A percentile compares a stretch with the other conserved stretches of the same genome.
Conservation (phyloP, 2,113 vertebrate species). For the Gobius niger region DNA sequence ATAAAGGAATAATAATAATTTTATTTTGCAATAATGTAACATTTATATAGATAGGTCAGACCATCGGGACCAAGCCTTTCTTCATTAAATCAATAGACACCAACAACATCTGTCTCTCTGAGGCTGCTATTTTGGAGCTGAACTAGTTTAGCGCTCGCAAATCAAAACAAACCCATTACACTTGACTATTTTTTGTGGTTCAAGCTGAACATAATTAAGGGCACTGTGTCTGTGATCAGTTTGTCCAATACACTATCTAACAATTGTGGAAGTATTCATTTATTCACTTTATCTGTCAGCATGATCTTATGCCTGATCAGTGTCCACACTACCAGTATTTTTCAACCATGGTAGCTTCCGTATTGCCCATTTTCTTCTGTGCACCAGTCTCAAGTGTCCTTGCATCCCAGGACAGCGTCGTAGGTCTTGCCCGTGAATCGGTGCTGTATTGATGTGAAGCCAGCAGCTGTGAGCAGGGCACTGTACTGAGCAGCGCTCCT, state of each 20-base stretch:
- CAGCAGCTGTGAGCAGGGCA: conserved; percentile 74
- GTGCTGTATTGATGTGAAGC: conserved; percentile 74
- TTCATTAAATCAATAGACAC: too few species aligned
- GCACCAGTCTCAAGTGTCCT: conserved; percentile 43
- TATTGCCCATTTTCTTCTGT: neutral
- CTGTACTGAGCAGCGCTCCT: conserved; percentile 76
- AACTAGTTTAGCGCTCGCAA: neutral
- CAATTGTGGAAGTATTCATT: neutral
- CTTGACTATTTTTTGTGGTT: too few species aligned
- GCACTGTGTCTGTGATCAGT: too few species aligned
- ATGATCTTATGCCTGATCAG: neutral
- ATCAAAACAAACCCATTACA: neutral
- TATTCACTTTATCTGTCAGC: neutral
- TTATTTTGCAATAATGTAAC: too few species aligned
- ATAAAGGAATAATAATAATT: too few species aligned
- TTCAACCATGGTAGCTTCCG: neutral
- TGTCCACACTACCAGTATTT: neutral
- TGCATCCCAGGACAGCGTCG: conserved; percentile 80
- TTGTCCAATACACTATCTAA: too few species aligned
- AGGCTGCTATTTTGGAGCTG: neutral
- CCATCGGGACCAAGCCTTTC: too few species aligned
- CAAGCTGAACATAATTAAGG: too few species aligned
- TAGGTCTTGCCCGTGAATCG: conserved; percentile 80
- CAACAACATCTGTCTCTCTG: neutral
- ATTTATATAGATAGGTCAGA: too few species aligned